Evolutionary conservation across 2,888 invertebrate species (phyloP).

Genomic region (Apantesis nais): DNA sequence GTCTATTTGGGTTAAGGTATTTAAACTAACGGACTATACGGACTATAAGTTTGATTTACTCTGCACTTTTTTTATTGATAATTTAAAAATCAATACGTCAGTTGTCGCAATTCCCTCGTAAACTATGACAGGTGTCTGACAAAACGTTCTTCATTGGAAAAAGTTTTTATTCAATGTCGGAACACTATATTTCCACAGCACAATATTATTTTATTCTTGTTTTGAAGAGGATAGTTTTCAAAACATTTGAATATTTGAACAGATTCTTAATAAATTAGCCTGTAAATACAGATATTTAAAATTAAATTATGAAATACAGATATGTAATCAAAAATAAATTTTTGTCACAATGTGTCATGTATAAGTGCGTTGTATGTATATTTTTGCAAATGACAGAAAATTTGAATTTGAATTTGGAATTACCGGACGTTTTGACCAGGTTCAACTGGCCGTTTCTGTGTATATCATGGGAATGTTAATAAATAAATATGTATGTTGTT

Average conservation of each 20-base stretch:
- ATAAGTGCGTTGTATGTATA: no score
- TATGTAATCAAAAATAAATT: no score
- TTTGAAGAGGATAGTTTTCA: no score
- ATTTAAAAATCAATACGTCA: background rate
- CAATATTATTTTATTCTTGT: no score
- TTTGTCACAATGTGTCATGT: no score
- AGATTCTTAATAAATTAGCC: background rate
- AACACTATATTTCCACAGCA: background rate
- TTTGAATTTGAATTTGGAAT: no score
- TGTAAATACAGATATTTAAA: background rate
- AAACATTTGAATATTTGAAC: no score
- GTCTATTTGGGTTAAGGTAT: no score
- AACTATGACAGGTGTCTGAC: background rate
- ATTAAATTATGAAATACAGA: background rate
- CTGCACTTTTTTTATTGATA: background rate
- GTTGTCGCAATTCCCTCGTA: background rate
- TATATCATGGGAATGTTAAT: no score
- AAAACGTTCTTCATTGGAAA: background rate
- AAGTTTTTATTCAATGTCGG: background rate
- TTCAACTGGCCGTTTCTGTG: background rate
- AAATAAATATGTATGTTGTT: background rate
- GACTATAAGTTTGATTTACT: background rate
- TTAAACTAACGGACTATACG: no score
- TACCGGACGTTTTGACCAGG: background rate
- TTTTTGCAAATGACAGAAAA: no score